Evolutionary conservation across 2,888 invertebrate genomes (phyloP), one percentile per base, ranked within the genome.

Genomic region (Zonitis immaculata): DNA sequence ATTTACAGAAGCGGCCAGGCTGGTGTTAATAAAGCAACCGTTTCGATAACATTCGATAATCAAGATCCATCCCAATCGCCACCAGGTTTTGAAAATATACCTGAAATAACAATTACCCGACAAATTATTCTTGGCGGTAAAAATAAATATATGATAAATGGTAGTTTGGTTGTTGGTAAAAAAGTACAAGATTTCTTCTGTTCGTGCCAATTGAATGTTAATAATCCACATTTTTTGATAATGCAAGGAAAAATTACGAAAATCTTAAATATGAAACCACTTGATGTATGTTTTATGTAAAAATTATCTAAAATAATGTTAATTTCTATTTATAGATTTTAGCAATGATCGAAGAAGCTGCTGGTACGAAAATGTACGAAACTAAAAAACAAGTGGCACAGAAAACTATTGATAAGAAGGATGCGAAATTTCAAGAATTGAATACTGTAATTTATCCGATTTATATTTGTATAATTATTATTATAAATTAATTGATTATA

Each of bases 221-320:
- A 99, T 78, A 99, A 99, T 78, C 99, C 99, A 0, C 97, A 99
- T 75, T 99, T 98, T 77, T 83, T 99, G 28, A 99, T 99, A 69
- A 98, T 99, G 98, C 99, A 99, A 80, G 99, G 99, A 0, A 84
- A 95, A 60, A 96, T 99, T 62, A 98, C 98, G 1, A 98, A 99
- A 80, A 98, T 99, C 2, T 79, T 99, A 22, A 98, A 95, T 74
- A 99, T 99, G 98, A 99, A 97, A 72, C 96, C 99, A 0, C 84
- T 86, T 42, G 98, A 99, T 82, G 93, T 93, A 75, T 71, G 70
- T 59, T 8, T 5, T 6, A n/a, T n/a, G n/a, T n/a, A n/a, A n/a
- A n/a, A n/a, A n/a, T n/a, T n/a, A n/a, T n/a, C n/a, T n/a, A n/a
- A n/a, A n/a, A n/a, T n/a, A n/a, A n/a, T n/a, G n/a, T n/a, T n/a